These are phyloP conservation scores for Delia radicum DNA, from an alignment of 1,140 invertebrate species.

Conservation along the genomic window DNA sequence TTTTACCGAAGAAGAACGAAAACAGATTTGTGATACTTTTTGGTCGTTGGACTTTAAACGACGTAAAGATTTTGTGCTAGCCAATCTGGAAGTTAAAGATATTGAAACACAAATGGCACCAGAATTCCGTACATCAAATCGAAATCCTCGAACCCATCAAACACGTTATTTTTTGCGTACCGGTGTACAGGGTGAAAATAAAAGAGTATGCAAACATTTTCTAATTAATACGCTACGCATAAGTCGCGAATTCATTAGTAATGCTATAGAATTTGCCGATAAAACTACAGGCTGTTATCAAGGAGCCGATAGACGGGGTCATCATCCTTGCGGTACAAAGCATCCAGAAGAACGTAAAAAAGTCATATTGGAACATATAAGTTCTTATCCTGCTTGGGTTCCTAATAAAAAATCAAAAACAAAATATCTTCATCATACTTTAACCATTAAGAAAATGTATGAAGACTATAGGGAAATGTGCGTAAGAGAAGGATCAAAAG, in stretches of 20 bases:
- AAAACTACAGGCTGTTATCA: constrained; percentile 21
- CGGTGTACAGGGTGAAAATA: constrained; percentile 14
- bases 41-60: constrained; percentile 26
- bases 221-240: constrained; percentile 20
- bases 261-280: constrained; percentile 25
- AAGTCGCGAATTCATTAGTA: background rate
- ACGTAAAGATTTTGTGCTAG: constrained; percentile 26
- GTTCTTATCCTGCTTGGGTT: constrained; percentile 26
- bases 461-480: constrained; percentile 19
- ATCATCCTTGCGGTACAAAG: background rate
- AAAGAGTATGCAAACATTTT: constrained; percentile 25
- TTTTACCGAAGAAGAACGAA: constrained; percentile 25
- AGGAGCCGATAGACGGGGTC: constrained; percentile 16
- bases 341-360: background rate
- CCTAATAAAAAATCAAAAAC: constrained; percentile 25
- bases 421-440: constrained; percentile 16
- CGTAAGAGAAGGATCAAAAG: background rate
- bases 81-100: constrained; percentile 13
- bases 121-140: constrained; percentile 24
- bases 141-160: background rate
- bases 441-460: constrained; percentile 28
- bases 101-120: background rate
- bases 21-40: constrained; percentile 16
- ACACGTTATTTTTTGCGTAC: constrained; percentile 16
- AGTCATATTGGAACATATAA: constrained; percentile 13